Percentiles rank a stretch among this genome's conserved stretches.
Evolutionary conservation across 92 coral and sea anemone species (phyloP).

Genomic region (Actinernus sp.): DNA sequence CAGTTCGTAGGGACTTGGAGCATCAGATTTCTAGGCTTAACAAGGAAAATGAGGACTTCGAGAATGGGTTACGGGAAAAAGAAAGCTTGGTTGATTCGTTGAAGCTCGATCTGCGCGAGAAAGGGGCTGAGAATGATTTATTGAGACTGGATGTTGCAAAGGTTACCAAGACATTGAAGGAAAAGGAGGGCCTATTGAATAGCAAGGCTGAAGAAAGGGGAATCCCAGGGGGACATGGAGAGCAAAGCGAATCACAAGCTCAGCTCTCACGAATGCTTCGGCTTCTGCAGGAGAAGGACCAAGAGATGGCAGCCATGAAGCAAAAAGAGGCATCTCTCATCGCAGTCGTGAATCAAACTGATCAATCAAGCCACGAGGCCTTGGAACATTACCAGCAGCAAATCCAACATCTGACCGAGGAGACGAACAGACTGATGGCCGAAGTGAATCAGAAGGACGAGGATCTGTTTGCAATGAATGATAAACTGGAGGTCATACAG

Average conservation of each 20-base stretch:
- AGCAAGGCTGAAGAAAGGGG: conserved; percentile 31
- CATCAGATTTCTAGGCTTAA: conserved; percentile 47
- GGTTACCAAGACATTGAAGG: conserved; percentile 71
- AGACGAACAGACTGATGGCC: conserved; percentile 70
- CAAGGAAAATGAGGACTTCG: conserved; percentile 70
- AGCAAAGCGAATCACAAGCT: conserved; percentile 47
- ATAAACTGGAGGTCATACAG: conserved; percentile 87
- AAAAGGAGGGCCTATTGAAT: conserved; percentile 79
- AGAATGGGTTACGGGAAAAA: conserved; percentile 40
- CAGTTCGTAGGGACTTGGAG: conserved; percentile 64
- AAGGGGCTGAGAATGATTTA: conserved; percentile 86
- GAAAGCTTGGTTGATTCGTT: conserved; percentile 69
- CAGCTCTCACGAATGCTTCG: conserved; percentile 72
- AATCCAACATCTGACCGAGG: conserved; percentile 68
- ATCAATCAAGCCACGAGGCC: conserved; percentile 47
- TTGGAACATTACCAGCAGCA: conserved; percentile 80
- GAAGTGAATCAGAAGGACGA: conserved; percentile 87
- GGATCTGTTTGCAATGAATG: conserved; percentile 72
- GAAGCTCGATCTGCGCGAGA: conserved; percentile 86
- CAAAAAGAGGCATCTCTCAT: conserved; percentile 91
- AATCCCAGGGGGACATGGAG: conserved; percentile 29
- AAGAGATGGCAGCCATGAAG: conserved; percentile 89
- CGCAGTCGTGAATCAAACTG: conserved; percentile 84
- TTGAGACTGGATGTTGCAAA: conserved; percentile 83
- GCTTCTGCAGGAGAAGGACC: conserved; percentile 86